Evolutionary conservation across 2,113 vertebrate species (phyloP), one percentile per base, ranked within the genome.

Genomic region (Mungos mungo): DNA sequence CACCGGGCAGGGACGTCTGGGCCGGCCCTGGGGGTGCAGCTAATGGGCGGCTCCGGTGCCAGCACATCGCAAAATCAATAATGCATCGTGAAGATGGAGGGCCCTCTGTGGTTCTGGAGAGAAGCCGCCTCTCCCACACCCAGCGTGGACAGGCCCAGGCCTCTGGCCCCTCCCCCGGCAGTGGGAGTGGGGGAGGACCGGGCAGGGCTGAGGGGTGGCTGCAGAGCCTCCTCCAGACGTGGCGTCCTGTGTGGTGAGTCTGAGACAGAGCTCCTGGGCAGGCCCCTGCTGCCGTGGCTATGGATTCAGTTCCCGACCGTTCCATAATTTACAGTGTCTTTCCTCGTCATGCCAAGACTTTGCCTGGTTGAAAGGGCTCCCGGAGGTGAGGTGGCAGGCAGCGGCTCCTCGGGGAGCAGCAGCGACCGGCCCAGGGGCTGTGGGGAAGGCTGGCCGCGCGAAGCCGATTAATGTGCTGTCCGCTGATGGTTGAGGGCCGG

Each of bases 61-160:
- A 65, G 86, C 47, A 2, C 74, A 74, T 38, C 38, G 60, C 27
- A 11, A 2, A 57, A 95, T 98, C 97, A 90, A 97, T 98, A 96
- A 93, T 79, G 90, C 87, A 47, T 92, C 66, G 54, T 72, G 38
- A 14, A 96, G 96, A 98, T 90, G 94, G 2, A 50, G 47, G 10
- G 41, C 71, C 52, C 23, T 29, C 54, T 69, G n/a, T 52, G 93
- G 85, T 95, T 88, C 65, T 45, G 21, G 45, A 84, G 45, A 76
- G 57, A 92, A 33, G 29, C 52, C 19, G 15, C 33, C 16, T 82
- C 71, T 41, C 41, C n/a, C 72, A 65, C 71, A 89, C n/a, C 41
- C 27, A 29, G 83, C 33, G 4, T 25, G 19, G 54, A 57, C 72
- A 23, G n/a, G 16, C 71, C 19, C 5, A 31, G 57, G 38, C 77